phyloP scores from a whole-genome alignment of 2,797 vertebrate species.

The Danio aesculapii region DNA sequence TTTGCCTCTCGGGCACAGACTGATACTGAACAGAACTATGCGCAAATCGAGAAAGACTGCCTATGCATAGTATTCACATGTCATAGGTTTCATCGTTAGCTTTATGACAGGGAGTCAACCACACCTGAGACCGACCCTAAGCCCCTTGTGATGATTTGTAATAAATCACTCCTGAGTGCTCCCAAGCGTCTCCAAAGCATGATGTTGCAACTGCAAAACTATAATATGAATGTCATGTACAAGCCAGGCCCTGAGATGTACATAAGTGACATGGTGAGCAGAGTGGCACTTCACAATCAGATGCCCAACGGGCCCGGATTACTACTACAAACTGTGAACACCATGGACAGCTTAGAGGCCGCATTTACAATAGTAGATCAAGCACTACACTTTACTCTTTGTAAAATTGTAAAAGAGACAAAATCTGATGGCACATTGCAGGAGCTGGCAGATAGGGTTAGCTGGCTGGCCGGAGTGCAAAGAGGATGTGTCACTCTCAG shows the following conservation, averaged over 20 bases:
- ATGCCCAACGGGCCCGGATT: not conserved
- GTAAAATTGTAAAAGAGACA: not conserved
- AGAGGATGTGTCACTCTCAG: no score
- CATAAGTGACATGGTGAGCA: slow-evolving; percentile 3
- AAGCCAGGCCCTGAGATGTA: slow-evolving; percentile 2
- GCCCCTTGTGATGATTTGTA: not conserved
- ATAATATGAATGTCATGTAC: not conserved
- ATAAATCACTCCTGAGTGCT: not conserved
- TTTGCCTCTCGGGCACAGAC: slow-evolving; percentile 2
- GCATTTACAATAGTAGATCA: not conserved
- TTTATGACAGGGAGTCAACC: slow-evolving; percentile 18
- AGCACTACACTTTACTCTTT: not conserved
- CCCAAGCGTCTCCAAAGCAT: not conserved
- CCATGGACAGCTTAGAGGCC: not conserved
- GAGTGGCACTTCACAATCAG: not conserved
- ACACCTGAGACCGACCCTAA: slow-evolving; percentile 35
- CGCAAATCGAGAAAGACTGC: slow-evolving; percentile 44
- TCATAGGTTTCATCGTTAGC: slow-evolving; percentile 10
- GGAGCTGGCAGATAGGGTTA: not conserved
- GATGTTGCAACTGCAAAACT: not conserved
- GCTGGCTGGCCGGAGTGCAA: not conserved
- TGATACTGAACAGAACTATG: slow-evolving; percentile 3
- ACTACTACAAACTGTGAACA: not conserved
- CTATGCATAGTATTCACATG: slow-evolving; percentile 14
- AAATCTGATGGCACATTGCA: not conserved